Conservation (phyloP, 2,888 invertebrate species). For the Acrocera orbiculus region DNA sequence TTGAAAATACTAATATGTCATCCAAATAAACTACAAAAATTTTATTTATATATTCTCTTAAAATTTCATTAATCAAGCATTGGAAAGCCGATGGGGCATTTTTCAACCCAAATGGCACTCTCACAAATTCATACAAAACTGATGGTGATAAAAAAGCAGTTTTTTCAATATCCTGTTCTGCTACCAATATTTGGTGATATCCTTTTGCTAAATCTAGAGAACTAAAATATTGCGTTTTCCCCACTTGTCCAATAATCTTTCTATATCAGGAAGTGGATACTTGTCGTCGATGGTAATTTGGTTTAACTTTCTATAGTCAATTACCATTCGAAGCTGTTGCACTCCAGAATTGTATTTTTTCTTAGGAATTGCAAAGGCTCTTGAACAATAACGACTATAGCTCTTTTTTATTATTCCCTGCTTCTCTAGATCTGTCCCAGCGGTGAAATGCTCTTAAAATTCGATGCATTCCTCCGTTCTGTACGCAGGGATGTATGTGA, state of each 20-base stretch:
- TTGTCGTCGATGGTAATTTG: constrained; percentile 7
- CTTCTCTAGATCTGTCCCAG: too few species aligned
- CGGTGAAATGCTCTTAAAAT: too few species aligned
- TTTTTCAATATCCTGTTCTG: constrained; percentile 10
- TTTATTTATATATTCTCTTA: constrained; percentile 7
- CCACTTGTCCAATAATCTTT: constrained; percentile 8
- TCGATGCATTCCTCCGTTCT: too few species aligned
- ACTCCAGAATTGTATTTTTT: constrained; percentile 8
- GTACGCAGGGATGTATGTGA: too few species aligned
- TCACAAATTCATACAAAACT: constrained; percentile 10
- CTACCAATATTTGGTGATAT: constrained; percentile 10
- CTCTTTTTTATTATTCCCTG: too few species aligned
- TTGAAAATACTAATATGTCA: constrained; percentile 9
- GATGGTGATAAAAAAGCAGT: constrained; percentile 10
- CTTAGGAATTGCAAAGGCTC: constrained; percentile 6
- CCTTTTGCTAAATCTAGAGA: constrained; percentile 10
- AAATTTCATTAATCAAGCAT: constrained; percentile 7
- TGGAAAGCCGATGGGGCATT: constrained; percentile 10
- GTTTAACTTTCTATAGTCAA: constrained; percentile 8
- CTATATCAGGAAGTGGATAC: constrained; percentile 8
- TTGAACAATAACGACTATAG: constrained; percentile 6
- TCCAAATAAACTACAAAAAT: constrained; percentile 7
- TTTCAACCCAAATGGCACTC: constrained; percentile 10
- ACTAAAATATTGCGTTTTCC: constrained; percentile 9
- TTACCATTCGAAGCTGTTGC: constrained; percentile 7